phyloP scores from a whole-genome alignment of 2,797 vertebrate genomes.

The Sebastes flavidus region DNA sequence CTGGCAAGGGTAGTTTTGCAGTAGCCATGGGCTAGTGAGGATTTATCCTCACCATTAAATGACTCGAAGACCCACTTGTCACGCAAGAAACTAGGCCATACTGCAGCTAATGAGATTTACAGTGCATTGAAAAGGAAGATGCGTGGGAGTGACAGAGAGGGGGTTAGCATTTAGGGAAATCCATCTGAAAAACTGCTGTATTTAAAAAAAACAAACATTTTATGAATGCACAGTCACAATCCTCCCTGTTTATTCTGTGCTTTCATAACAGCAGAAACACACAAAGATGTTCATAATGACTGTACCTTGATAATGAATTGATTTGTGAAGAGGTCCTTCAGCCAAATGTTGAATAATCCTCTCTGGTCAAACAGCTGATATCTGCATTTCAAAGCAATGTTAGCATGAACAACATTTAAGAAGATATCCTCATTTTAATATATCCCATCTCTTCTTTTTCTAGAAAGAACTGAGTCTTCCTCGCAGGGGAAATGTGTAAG shows the following conservation, averaged over 20 bases:
- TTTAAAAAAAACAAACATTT: background rate
- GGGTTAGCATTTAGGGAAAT: background rate
- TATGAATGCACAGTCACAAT: background rate
- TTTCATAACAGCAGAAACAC: background rate
- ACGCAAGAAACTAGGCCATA: slow-evolving; percentile 47
- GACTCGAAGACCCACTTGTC: slow-evolving; percentile 40
- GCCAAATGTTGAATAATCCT: background rate
- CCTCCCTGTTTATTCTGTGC: background rate
- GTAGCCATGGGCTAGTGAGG: slow-evolving; percentile 1
- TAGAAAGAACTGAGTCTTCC: slow-evolving; percentile 85
- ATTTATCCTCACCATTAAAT: slow-evolving; percentile 30
- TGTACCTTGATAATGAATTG: background rate
- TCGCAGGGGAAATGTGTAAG: slow-evolving; percentile 82
- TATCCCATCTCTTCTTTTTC: slow-evolving; percentile 45
- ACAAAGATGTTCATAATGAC: background rate
- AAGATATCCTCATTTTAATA: background rate
- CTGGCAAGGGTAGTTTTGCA: slow-evolving; percentile 20
- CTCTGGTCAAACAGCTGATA: background rate
- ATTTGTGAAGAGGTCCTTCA: background rate
- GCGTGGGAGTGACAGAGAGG: background rate
- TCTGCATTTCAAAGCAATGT: slow-evolving; percentile 13
- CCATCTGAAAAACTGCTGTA: background rate
- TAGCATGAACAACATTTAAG: background rate
- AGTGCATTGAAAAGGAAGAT: slow-evolving; percentile 6
- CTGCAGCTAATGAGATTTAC: slow-evolving; percentile 49